Conservation (phyloP, 2,888 invertebrate genomes). For the Thereva unica region DNA sequence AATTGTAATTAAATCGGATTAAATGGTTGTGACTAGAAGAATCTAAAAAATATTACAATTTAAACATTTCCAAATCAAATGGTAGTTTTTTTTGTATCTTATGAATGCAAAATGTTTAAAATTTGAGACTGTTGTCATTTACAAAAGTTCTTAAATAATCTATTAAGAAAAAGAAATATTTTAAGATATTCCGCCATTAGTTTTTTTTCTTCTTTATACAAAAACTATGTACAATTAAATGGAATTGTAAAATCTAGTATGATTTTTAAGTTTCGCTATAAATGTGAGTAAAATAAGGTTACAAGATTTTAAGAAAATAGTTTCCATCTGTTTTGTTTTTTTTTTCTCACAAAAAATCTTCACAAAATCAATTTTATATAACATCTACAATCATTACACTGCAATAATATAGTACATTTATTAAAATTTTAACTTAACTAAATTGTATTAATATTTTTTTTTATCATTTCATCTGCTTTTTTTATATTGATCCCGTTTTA, state of each 20-base stretch:
- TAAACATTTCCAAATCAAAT: too few relatives aligned
- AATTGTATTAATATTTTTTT: slow-evolving; percentile 3
- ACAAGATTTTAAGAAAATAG: slow-evolving; percentile 33
- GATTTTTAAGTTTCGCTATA: slow-evolving; percentile 27
- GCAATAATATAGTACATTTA: slow-evolving; percentile 25
- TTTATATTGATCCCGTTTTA: slow-evolving; percentile 58
- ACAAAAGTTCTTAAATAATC: too few relatives aligned
- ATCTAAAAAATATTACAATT: too few relatives aligned
- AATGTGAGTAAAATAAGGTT: slow-evolving; percentile 28
- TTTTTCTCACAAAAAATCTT: slow-evolving; percentile 14
- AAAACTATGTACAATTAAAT: slow-evolving; percentile 27
- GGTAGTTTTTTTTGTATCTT: too few relatives aligned
- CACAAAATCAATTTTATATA: slow-evolving; percentile 31
- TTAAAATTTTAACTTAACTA: slow-evolving; percentile 12
- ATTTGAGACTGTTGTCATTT: too few relatives aligned
- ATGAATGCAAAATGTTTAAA: too few relatives aligned
- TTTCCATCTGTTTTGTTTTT: slow-evolving; percentile 28
- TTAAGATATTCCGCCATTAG: too few relatives aligned
- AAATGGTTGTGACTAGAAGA: too few relatives aligned
- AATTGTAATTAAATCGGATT: too few relatives aligned
- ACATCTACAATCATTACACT: slow-evolving; percentile 23
- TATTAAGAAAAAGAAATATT: too few relatives aligned
- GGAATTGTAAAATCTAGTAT: slow-evolving; percentile 33
- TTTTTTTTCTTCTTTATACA: neutral
- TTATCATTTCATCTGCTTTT: neutral